Evolutionary conservation across 1,140 invertebrate genomes (phyloP).

Genomic region (Drosophila rufa): DNA sequence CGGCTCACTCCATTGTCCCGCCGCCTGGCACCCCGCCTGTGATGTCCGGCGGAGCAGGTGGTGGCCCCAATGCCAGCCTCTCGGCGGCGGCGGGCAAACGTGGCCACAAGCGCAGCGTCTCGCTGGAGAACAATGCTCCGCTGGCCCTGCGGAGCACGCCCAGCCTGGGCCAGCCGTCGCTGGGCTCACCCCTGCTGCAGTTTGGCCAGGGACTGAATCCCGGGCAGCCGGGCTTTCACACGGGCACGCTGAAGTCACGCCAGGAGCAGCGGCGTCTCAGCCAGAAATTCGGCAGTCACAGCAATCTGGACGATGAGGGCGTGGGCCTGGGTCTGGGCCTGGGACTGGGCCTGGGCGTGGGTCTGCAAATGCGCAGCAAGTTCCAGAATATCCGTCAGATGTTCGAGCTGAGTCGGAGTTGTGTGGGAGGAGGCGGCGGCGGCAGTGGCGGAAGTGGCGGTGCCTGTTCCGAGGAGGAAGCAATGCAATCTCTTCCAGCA

Average conservation of each 20-base stretch:
- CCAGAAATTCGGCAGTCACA: constrained; percentile 83
- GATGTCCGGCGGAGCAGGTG: neutral
- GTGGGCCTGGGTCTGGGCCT: constrained; percentile 6
- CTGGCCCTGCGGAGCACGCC: constrained; percentile 59
- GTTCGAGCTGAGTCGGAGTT: constrained; percentile 77
- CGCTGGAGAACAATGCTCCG: constrained; percentile 75
- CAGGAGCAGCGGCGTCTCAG: constrained; percentile 79
- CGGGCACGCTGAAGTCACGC: constrained; percentile 81
- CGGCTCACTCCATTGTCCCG: constrained; percentile 55
- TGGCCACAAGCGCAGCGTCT: constrained; percentile 80
- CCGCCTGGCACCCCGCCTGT: constrained; percentile 26
- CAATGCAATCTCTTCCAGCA: constrained; percentile 63
- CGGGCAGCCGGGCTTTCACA: constrained; percentile 50
- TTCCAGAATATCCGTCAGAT: constrained; percentile 84
- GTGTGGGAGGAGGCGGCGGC: constrained; percentile 26
- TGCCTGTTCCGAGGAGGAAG: constrained; percentile 35
- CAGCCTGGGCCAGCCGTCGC: constrained; percentile 50
- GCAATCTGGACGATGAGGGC: constrained; percentile 74
- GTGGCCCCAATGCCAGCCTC: constrained; percentile 8
- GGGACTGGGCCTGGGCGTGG: constrained; percentile 23
- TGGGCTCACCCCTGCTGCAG: constrained; percentile 62
- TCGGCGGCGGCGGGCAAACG: constrained; percentile 53
- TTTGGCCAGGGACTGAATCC: constrained; percentile 13
- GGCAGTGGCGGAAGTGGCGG: constrained; percentile 13
- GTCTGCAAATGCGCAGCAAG: constrained; percentile 67